These are phyloP conservation scores for Bufotes viridis DNA, from an alignment of 2,797 vertebrate genomes.

Conservation along the genomic window DNA sequence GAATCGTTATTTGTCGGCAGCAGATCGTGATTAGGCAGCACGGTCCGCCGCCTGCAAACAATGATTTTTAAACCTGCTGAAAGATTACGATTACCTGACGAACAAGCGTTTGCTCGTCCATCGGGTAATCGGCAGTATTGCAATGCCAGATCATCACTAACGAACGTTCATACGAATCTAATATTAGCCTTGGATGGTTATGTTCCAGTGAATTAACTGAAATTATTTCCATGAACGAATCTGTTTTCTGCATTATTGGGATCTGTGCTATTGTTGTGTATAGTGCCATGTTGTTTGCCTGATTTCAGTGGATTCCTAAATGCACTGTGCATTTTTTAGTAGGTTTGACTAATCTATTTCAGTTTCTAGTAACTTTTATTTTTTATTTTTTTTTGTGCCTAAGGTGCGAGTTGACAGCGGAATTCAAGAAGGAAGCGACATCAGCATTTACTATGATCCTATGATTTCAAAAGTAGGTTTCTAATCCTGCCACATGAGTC, in stretches of 20 bases:
- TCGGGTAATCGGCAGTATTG: too few relatives aligned
- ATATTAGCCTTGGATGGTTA: too few relatives aligned
- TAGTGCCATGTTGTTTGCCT: not conserved
- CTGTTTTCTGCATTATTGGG: not conserved
- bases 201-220: not conserved
- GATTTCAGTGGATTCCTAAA: not conserved
- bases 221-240: not conserved
- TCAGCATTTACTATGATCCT: constrained; percentile 98
- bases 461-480: constrained; percentile 97
- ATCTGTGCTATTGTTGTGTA: not conserved
- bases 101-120: too few relatives aligned
- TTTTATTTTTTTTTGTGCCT: constrained; percentile 56
- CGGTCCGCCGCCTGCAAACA: too few relatives aligned
- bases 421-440: constrained; percentile 96
- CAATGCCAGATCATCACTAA: too few relatives aligned
- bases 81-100: too few relatives aligned
- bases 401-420: constrained; percentile 97
- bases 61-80: too few relatives aligned
- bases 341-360: constrained; percentile 10
- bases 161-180: too few relatives aligned
- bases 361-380: constrained; percentile 12
- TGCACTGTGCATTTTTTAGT: constrained; percentile 29
- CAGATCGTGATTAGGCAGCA: too few relatives aligned
- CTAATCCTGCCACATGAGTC: constrained; percentile 37
- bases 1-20: too few relatives aligned